Evolutionary conservation across 2,888 invertebrate genomes (phyloP).

Genomic region (Gastrophysa polygoni): DNA sequence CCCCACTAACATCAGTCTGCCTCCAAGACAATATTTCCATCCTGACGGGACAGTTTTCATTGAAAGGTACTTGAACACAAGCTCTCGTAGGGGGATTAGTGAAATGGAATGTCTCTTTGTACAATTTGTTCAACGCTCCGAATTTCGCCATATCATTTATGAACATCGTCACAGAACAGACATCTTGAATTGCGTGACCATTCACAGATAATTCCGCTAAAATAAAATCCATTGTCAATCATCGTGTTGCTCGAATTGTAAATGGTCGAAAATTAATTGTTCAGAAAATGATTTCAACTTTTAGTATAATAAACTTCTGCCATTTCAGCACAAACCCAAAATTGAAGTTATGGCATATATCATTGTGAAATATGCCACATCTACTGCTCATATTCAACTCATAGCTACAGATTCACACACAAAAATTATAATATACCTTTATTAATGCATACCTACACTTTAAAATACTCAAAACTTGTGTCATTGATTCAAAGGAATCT

Average conservation of each 20-base stretch:
- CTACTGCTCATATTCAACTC: too few species aligned
- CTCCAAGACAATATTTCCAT: conserved; percentile 76
- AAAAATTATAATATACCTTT: too few species aligned
- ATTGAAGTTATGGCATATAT: too few species aligned
- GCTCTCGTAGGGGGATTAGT: conserved; percentile 85
- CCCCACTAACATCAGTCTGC: conserved; percentile 40
- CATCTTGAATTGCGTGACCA: conserved; percentile 65
- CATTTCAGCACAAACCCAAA: too few species aligned
- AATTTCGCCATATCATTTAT: conserved; percentile 84
- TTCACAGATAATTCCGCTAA: conserved; percentile 44
- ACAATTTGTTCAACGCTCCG: conserved; percentile 76
- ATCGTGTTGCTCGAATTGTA: neutral
- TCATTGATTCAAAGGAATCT: conserved; percentile 70
- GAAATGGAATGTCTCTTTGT: conserved; percentile 74
- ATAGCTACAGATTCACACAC: too few species aligned
- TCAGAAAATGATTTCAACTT: too few species aligned
- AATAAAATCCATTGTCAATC: neutral
- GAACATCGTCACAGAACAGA: conserved; percentile 84
- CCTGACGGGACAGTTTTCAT: conserved; percentile 72
- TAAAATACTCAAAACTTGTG: conserved; percentile 76
- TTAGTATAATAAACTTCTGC: too few species aligned
- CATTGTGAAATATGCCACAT: too few species aligned
- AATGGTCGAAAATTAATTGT: too few species aligned
- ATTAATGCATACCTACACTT: conserved; percentile 71
- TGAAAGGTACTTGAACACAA: conserved; percentile 78